A percentile compares a stretch with the other conserved stretches of the same genome.
Evolutionary conservation across 2,797 vertebrate genomes (phyloP).

Genomic region (Poecilia picta): DNA sequence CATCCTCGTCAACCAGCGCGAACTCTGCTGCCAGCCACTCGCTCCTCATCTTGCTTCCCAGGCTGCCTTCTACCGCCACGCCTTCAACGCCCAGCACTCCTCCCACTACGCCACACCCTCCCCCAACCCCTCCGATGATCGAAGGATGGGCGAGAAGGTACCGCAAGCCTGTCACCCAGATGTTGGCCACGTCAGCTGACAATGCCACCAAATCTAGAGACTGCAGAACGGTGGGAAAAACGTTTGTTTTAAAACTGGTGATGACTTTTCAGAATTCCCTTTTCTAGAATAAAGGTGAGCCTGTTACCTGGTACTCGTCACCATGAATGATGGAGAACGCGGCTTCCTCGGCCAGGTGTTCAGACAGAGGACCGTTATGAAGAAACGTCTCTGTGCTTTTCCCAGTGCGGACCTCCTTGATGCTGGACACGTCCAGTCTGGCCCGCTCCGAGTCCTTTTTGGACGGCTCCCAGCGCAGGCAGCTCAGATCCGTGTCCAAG

Average conservation of each 20-base stretch:
- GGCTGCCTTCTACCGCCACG: conserved; percentile 84
- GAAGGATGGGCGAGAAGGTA: conserved; percentile 94
- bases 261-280: not conserved
- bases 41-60: conserved; percentile 87
- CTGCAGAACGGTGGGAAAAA: conserved; percentile 49
- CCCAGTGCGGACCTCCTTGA: conserved; percentile 94
- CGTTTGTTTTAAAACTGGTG: too few relatives aligned
- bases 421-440: conserved; percentile 89
- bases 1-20: conserved; percentile 88
- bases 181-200: conserved; percentile 96
- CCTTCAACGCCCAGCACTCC: conserved; percentile 84
- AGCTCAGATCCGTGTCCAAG: conserved; percentile 91
- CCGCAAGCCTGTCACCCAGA: conserved; percentile 96
- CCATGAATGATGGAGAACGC: conserved; percentile 95
- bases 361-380: conserved; percentile 90
- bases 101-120: conserved; percentile 69
- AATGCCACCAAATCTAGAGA: conserved; percentile 95
- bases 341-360: conserved; percentile 94
- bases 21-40: conserved; percentile 92
- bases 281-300: not conserved
- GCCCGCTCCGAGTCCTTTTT: conserved; percentile 96
- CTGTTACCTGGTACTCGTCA: conserved; percentile 87
- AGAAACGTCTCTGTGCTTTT: conserved; percentile 98
- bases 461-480: conserved; percentile 96
- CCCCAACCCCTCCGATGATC: conserved; percentile 80